Percentiles rank a stretch among this genome's conserved stretches.
These are phyloP conservation scores for Octopus sinensis DNA, from an alignment of 1,140 invertebrate genomes.

Conservation along the genomic window DNA sequence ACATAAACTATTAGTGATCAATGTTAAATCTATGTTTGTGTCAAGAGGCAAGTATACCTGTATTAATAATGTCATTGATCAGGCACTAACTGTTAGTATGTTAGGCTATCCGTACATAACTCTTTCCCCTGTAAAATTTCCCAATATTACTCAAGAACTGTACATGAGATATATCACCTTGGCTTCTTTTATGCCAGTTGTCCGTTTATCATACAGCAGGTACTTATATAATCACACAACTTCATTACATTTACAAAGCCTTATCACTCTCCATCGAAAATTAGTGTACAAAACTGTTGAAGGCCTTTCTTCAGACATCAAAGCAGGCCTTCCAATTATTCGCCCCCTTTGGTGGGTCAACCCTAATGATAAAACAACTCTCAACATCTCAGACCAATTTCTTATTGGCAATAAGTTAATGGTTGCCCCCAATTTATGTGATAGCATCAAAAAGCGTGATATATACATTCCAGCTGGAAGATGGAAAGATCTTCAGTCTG, in stretches of 20 bases:
- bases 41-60: slow-evolving; percentile 19
- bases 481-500: slow-evolving; percentile 29
- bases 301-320: slow-evolving; percentile 62
- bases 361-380: slow-evolving; percentile 73
- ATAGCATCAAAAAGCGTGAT: slow-evolving; percentile 66
- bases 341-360: slow-evolving; percentile 89
- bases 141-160: background rate
- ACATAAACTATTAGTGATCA: slow-evolving; percentile 25
- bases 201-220: slow-evolving; percentile 83
- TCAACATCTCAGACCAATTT: slow-evolving; percentile 76
- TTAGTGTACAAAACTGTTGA: slow-evolving; percentile 47
- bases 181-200: slow-evolving; percentile 80
- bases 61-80: slow-evolving; percentile 66
- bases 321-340: slow-evolving; percentile 66
- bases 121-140: background rate
- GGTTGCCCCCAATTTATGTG: slow-evolving; percentile 75
- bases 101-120: slow-evolving; percentile 78
- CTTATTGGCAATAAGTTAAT: slow-evolving; percentile 77
- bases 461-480: slow-evolving; percentile 63
- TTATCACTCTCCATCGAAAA: slow-evolving; percentile 69
- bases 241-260: slow-evolving; percentile 65
- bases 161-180: slow-evolving; percentile 41
- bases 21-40: slow-evolving; percentile 23
- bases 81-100: slow-evolving; percentile 75
- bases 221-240: slow-evolving; percentile 78